Evolutionary conservation across 2,113 vertebrate genomes (phyloP).

Genomic region (Peromyscus polionotus): DNA sequence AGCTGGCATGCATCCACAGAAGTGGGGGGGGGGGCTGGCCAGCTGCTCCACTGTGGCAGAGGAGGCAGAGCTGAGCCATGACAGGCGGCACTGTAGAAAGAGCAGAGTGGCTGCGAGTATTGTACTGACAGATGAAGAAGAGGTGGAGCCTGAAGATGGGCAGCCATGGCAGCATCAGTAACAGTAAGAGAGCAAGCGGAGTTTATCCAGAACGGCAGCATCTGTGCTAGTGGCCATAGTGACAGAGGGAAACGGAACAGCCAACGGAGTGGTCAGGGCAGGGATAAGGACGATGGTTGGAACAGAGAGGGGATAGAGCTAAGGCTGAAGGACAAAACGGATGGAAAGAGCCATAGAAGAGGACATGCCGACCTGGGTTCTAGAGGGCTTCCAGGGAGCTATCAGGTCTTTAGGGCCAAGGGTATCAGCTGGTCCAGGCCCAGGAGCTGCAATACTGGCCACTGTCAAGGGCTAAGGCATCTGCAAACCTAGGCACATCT

Average conservation of each 20-base stretch:
- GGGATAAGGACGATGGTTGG: not conserved
- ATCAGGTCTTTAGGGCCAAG: not conserved
- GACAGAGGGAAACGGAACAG: not conserved
- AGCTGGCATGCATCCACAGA: not conserved
- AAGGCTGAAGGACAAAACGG: not conserved
- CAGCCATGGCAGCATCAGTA: not conserved
- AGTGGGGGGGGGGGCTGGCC: no score
- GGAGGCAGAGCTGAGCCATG: not conserved
- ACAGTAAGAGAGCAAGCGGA: no score
- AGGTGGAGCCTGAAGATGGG: not conserved
- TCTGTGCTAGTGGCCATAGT: not conserved
- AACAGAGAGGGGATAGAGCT: not conserved
- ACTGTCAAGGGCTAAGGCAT: not conserved
- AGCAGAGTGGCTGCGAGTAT: not conserved
- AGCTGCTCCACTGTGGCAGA: not conserved
- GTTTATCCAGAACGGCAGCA: not conserved
- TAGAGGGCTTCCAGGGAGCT: not conserved
- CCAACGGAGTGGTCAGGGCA: not conserved
- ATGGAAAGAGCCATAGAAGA: not conserved
- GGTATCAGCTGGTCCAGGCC: not conserved
- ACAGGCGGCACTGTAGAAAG: not conserved
- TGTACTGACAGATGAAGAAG: not conserved
- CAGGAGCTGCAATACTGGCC: not conserved
- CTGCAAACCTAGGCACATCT: not conserved
- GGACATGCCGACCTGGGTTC: not conserved